These are phyloP conservation scores for Nematopogon swammerdamellus DNA, from an alignment of 2,888 invertebrate species.

Conservation along the genomic window DNA sequence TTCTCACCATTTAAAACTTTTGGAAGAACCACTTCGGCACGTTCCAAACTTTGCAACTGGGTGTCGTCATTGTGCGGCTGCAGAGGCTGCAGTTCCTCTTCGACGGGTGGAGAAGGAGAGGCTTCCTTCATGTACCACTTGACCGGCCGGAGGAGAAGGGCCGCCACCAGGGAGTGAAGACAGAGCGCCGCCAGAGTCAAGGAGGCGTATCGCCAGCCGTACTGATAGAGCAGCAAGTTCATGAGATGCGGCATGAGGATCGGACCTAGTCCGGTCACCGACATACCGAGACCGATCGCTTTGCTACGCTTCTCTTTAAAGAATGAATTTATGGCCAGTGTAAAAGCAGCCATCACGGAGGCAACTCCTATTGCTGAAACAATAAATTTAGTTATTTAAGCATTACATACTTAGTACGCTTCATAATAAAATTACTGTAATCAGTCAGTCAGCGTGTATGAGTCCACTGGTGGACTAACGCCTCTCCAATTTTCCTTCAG, in stretches of 20 bases:
- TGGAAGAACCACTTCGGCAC: no score
- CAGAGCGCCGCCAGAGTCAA: conserved; percentile 60
- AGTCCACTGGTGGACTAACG: no score
- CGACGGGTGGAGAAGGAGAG: conserved; percentile 23
- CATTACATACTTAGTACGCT: no score
- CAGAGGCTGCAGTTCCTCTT: conserved; percentile 30
- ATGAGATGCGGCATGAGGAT: conserved; percentile 62
- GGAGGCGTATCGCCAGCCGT: conserved; percentile 59
- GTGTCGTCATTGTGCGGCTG: conserved; percentile 14
- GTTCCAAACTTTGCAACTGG: no score
- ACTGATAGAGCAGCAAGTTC: conserved; percentile 50
- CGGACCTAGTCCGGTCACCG: conserved; percentile 64
- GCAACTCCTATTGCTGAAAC: conserved; percentile 61
- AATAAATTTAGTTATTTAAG: no score
- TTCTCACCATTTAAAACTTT: no score
- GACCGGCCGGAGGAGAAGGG: conserved; percentile 62
- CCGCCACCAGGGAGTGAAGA: conserved; percentile 58
- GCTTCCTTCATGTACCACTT: conserved; percentile 59
- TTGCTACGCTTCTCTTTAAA: conserved; percentile 60
- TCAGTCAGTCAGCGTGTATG: no score
- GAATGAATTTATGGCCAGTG: conserved; percentile 63
- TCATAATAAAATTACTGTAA: no score
- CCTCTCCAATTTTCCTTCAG: no score
- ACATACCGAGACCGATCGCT: conserved; percentile 62
- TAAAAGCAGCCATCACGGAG: conserved; percentile 58